Conservation (phyloP, 2,797 vertebrate species). For the Propithecus perrieri region DNA sequence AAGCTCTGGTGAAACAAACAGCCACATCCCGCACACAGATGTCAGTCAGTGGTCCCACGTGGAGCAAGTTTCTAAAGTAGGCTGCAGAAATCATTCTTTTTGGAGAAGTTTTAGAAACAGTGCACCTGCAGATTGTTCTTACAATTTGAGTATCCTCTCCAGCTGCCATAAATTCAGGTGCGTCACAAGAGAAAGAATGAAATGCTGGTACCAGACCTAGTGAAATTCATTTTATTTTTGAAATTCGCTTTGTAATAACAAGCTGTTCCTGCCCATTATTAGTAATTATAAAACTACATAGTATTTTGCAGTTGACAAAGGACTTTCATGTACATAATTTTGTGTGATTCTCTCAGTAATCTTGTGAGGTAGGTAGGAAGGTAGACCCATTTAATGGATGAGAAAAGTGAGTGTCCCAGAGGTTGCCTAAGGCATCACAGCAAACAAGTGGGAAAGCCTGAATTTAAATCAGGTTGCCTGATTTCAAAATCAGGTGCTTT, state of each 20-base stretch:
- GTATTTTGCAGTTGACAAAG: not conserved
- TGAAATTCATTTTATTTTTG: not conserved
- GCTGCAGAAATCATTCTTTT: not conserved
- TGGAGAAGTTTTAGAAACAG: not conserved
- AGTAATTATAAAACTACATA: not conserved
- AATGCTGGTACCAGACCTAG: not conserved
- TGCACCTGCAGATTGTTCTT: not conserved
- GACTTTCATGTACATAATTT: not conserved
- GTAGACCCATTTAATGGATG: not conserved
- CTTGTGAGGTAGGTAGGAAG: not conserved
- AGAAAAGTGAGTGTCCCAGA: not conserved
- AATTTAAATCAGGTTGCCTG: not conserved
- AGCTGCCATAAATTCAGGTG: not conserved
- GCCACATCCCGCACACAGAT: fast-evolving
- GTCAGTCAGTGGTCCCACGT: not conserved
- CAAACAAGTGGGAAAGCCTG: not conserved
- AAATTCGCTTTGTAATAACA: not conserved
- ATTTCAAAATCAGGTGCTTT: not conserved
- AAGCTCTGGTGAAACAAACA: too few relatives aligned
- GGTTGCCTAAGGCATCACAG: not conserved
- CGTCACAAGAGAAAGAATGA: not conserved
- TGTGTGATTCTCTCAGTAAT: not conserved
- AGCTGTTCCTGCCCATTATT: not conserved
- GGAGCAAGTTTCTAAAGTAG: not conserved
- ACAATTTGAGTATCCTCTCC: not conserved